Evolutionary conservation across 2,888 invertebrate genomes (phyloP), one percentile per base, ranked within the genome.

Genomic region (Lacanobia oleracea): DNA sequence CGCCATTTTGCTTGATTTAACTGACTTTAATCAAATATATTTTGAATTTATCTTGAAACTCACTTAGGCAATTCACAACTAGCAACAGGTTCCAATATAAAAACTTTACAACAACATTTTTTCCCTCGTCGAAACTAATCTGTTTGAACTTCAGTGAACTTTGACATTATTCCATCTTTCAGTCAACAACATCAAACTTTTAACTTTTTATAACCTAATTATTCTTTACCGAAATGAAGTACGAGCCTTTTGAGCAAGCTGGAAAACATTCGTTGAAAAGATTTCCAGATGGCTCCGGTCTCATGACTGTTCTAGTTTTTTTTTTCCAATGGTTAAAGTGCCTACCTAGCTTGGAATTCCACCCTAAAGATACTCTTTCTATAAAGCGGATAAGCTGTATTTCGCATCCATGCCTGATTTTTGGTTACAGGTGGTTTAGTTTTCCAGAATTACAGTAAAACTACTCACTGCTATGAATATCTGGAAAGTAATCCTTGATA

Each of bases 91-190:
- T 50, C 16, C 10, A 56, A 51, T 37, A 51, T 7, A 51, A 73
- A 51, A 50, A 63, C 12, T 43, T 57, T 5, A 16, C 12, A 57
- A 23, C 37, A 59, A 21, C 6, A 21, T 1, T 37, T 37, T 57
- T 18, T 45, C 10, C 40, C 2, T 9, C 8, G 8, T 45, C 23
- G 0, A 23, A 51, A 59, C 3, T 57, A 74, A 66, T 74, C 75
- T 72, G n/a, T 23, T 5, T 77, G 77, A 76, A 77, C 75, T 76
- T 70, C 37, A 53, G 18, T 70, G 75, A 76, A 76, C 75, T 76
- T 77, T 76, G 62, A 65, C 66, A 67, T 74, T 23, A 57, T 61
- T 75, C 18, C 12, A 21, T 21, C 33, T 51, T 7, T 64, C 64
- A 51, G 9, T 18, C 27, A 33, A n/a, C n/a, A 51, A 21, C 21